Base-by-base conservation (phyloP, 2,888 invertebrate species). In the Eustalomyia histrio region DNA sequence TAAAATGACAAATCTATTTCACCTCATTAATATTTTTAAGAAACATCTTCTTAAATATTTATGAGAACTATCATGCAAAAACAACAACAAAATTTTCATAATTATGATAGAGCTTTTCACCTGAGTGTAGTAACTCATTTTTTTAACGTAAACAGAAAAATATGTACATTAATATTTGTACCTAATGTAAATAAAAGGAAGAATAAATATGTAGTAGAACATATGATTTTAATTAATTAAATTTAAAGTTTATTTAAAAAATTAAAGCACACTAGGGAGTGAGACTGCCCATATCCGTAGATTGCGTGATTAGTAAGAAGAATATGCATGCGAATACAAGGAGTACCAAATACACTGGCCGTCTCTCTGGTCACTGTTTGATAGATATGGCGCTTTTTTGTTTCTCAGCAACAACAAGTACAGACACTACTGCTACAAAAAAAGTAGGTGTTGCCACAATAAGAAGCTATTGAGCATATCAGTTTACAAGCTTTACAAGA, bases 201-300 rank as follows among this genome's bases (percentile, higher is more conserved):
- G 67, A 76, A 72, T 75, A 39, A 29, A 29, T 67, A 83, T 81
- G 68, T 71, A 29, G 29, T 29, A 29, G 29, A 29, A 29, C 29
- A 29, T 29, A 75, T 50, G 65, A 79, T 80, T 84, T 83, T 83
- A 84, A 83, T 84, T 83, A 83, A 83, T 84, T 79, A 83, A 84
- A 83, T 79, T 80, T 75, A 82, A 81, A 83, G 84, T 84, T 84
- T 80, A 83, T 84, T 84, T 84, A 83, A 84, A 83, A 83, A 83
- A 84, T 83, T 84, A 84, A 83, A 83, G 67, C 69, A 73, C 84
- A 79, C 80, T 83, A 78, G 81, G 79, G 79, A 84, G 76, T 57
- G 53, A 50, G 18, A 84, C 76, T 83, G 84, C 84, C 84, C 80
- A 84, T 73, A 83, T 84, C 84, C 84, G 78, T 50, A 68, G 72